These are phyloP conservation scores for Scomberomorus guttatus DNA, from an alignment of 2,797 vertebrate species.

Conservation along the genomic window DNA sequence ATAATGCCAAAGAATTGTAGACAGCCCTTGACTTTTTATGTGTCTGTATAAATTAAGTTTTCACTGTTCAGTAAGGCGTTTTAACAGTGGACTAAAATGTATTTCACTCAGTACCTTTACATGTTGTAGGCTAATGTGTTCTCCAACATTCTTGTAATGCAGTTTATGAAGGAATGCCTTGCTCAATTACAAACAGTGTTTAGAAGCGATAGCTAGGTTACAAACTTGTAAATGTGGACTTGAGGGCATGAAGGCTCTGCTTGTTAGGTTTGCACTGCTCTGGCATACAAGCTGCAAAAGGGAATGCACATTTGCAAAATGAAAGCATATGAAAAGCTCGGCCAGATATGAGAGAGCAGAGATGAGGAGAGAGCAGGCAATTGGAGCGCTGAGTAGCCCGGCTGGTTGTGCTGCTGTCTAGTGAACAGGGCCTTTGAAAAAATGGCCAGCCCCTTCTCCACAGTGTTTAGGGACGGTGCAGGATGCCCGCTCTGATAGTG, in stretches of 20 bases:
- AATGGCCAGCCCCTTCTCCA: slow-evolving; percentile 84
- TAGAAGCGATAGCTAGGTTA: slow-evolving; percentile 76
- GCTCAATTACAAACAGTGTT: slow-evolving; percentile 76
- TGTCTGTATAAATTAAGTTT: slow-evolving; percentile 31
- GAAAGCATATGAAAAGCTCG: slow-evolving; percentile 77
- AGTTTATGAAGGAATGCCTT: slow-evolving; percentile 67
- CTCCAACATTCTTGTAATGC: slow-evolving; percentile 67
- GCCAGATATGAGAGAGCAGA: slow-evolving; percentile 71
- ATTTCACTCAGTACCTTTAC: slow-evolving; percentile 36
- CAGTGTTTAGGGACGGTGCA: slow-evolving; percentile 87
- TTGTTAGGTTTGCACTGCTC: slow-evolving; percentile 74
- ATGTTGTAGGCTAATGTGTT: slow-evolving; percentile 38
- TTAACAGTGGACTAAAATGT: slow-evolving; percentile 33
- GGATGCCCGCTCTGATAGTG: slow-evolving; percentile 87
- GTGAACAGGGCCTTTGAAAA: slow-evolving; percentile 78
- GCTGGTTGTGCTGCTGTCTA: slow-evolving; percentile 77
- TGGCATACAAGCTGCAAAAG: slow-evolving; percentile 65
- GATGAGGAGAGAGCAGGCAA: slow-evolving; percentile 71
- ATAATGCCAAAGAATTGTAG: slow-evolving; percentile 24
- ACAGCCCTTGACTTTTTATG: neutral
- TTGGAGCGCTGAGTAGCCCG: slow-evolving; percentile 74
- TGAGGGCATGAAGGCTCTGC: slow-evolving; percentile 74
- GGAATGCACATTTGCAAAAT: slow-evolving; percentile 78
- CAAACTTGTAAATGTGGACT: slow-evolving; percentile 80
- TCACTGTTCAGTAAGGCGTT: slow-evolving; percentile 7